Evolutionary conservation across 1,140 invertebrate genomes (phyloP), one percentile per base, ranked within the genome.

Genomic region (Euborellia annulipes): DNA sequence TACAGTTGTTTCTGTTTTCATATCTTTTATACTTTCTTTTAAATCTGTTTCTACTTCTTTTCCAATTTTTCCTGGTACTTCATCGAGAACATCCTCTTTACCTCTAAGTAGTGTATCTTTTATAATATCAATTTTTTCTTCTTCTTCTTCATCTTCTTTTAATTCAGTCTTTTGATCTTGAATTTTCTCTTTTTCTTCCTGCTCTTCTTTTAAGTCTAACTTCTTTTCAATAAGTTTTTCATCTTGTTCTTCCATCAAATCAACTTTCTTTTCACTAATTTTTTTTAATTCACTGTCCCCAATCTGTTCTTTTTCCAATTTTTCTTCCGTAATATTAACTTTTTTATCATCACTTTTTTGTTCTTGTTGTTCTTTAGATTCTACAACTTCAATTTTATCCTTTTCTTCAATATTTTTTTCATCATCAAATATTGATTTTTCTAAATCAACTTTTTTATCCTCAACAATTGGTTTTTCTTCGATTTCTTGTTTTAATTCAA

Each of bases 121-220:
- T 18, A 20, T 32, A 36, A 32, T n/a, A n/a, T 41, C 37, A 3
- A 41, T 32, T 7, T 32, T 3, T 9, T 49, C 53, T 11, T 46
- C 43, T 22, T 50, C 30, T 14, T 30, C 46, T 41, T 45, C 43
- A 20, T 36, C 21, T 16, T 43, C 45, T 14, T 45, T 48, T 14
- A 41, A 38, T 7, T 49, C 48, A 14, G 46, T 47, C 11, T 42
- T 43, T 19, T 42, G 44, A 19, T 50, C 49, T 16, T 47, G 47
- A 1, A 47, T 27, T 43, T 43, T 21, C 21, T 43, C 45, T 27
- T 46, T 41, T 36, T 36, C 41, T 16, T 36, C 27, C 2, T 22
- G n/a, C 36, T 53, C 45, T 46, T 50, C 53, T 42, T n/a, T n/a
- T n/a, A n/a, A n/a, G n/a, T 48, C 51, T 42, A 58, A 42, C 41